A percentile compares a stretch with the other conserved stretches of the same genome.
Evolutionary conservation across 2,888 invertebrate genomes (phyloP).

Genomic region (Dasypolia templi): DNA sequence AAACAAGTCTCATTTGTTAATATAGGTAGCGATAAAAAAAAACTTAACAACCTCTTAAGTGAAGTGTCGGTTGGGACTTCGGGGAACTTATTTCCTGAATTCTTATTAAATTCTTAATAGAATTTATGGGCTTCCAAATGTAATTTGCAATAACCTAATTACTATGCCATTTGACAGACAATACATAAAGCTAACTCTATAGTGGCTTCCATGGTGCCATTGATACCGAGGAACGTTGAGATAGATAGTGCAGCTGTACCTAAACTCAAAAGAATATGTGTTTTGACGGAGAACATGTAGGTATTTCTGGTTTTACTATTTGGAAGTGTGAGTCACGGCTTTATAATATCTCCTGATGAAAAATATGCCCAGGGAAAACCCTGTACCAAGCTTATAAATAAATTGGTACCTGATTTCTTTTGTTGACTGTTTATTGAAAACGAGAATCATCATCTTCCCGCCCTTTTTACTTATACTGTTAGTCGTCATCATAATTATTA

Average conservation of each 20-base stretch:
- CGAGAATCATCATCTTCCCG: not conserved
- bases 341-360: not conserved
- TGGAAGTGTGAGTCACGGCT: not conserved
- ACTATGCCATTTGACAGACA: constrained; percentile 67
- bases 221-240: constrained; percentile 78
- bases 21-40: not conserved
- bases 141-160: too few relatives aligned
- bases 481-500: too few relatives aligned
- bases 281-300: constrained; percentile 75
- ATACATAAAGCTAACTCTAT: constrained; percentile 81
- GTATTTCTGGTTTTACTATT: constrained; percentile 48
- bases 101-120: too few relatives aligned
- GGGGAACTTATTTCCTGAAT: too few relatives aligned
- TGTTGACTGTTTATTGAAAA: not conserved
- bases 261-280: constrained; percentile 70
- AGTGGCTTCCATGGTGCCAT: constrained; percentile 80
- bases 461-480: not conserved
- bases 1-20: not conserved
- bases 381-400: not conserved
- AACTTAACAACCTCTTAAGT: too few relatives aligned
- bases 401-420: not conserved
- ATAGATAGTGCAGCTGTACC: constrained; percentile 71
- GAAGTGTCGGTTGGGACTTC: too few relatives aligned
- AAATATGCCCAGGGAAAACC: too few relatives aligned
- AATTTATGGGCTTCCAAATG: too few relatives aligned